Evolutionary conservation across 2,797 vertebrate species (phyloP), one percentile per base, ranked within the genome.

Genomic region (Chelmon rostratus): DNA sequence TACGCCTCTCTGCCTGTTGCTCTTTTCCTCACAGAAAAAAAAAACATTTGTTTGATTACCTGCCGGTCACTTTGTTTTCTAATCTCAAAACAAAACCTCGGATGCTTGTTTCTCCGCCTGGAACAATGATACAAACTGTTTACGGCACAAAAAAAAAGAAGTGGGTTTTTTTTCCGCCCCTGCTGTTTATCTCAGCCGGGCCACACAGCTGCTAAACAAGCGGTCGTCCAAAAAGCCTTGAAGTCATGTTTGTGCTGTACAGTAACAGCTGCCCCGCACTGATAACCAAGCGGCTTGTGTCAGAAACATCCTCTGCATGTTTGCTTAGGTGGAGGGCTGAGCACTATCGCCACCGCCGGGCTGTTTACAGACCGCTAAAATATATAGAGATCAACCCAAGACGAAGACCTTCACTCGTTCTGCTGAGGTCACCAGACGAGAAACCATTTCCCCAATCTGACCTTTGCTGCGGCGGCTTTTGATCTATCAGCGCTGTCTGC

Each of bases 111-210:
- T 81, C 38, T 52, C 50, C 42, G 10, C 33, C 31, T 33, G n/a
- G 46, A 70, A 72, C 35, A 67, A 42, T 21, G 50, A 76, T 69
- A 35, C 56, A 50, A 86, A 86, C 40, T 68, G 85, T 90, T 91
- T 88, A 89, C 58, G 18, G 52, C 31, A 5, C 18, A 52, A 28
- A 79, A 68, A 79, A 68, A 37, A 15, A 15, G 3, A 37, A 12
- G 13, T 8, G 68, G 16, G 53, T 73, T 71, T 56, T 71, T 56
- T 68, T 80, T 31, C 28, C 38, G 42, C 37, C 33, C 89, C 62
- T 85, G 78, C 76, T 89, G 91, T 92, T 92, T 91, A 91, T 89
- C 83, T 91, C 76, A 68, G 70, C 47, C 68, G 52, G 68, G 58
- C 79, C 83, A 49, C 82, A 78, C 35, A 63, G 58, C 71, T 50